A percentile compares a stretch with the other conserved stretches of the same genome.
Evolutionary conservation across 2,113 vertebrate species (phyloP).

Genomic region (Felis catus): DNA sequence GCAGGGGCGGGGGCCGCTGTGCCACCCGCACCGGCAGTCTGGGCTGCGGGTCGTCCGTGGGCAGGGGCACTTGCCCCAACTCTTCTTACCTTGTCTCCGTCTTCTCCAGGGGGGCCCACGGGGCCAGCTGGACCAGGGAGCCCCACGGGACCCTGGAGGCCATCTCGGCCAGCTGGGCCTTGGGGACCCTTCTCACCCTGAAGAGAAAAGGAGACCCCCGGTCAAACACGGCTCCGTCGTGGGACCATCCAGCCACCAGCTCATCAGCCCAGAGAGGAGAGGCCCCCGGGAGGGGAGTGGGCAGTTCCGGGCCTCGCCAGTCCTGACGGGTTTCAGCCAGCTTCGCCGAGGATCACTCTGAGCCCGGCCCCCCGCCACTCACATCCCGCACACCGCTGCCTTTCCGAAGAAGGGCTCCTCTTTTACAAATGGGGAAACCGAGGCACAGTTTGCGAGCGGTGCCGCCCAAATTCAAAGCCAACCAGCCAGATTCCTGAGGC

Average conservation of each 20-base stretch:
- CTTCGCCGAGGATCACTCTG: fast-evolving
- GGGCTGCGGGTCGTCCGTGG: fast-evolving
- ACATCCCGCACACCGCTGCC: fast-evolving
- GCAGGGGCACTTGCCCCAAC: fast-evolving
- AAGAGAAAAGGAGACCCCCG: not conserved
- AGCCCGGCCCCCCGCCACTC: fast-evolving
- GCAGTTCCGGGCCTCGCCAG: fast-evolving
- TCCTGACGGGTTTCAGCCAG: fast-evolving
- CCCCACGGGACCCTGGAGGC: slow-evolving; percentile 97
- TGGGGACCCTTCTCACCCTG: slow-evolving; percentile 99
- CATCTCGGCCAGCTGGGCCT: slow-evolving; percentile 96
- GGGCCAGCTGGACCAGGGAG: slow-evolving; percentile 97
- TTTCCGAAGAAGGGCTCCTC: not conserved
- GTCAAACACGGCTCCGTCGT: fast-evolving
- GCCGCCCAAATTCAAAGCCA: not conserved
- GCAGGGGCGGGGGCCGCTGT: fast-evolving
- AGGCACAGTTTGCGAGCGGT: fast-evolving
- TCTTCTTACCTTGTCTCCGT: slow-evolving; percentile 94
- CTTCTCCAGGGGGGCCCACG: slow-evolving; percentile 96
- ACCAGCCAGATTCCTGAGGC: not conserved
- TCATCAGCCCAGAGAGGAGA: not conserved
- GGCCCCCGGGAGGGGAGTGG: fast-evolving
- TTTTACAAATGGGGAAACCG: not conserved
- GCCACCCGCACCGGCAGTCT: fast-evolving
- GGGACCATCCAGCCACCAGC: not conserved